Evolutionary conservation across 1,140 invertebrate genomes (phyloP).

Genomic region (Papilio aristodemus): DNA sequence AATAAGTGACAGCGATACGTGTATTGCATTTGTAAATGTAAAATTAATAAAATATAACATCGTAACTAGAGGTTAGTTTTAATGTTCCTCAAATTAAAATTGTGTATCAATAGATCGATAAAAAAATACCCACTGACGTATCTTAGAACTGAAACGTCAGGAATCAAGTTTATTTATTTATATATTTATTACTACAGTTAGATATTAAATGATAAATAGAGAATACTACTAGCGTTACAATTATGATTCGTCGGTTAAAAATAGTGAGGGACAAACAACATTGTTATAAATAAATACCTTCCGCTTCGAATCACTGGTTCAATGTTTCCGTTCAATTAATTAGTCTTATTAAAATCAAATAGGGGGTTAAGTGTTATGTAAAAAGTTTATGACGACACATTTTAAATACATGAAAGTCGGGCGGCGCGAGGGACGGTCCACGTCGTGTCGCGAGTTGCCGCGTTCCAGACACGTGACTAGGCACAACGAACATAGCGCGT

Average conservation of each 20-base stretch:
- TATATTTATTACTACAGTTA: constrained; percentile 55
- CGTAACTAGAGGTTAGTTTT: constrained; percentile 57
- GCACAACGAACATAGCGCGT: constrained; percentile 11
- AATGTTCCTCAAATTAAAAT: constrained; percentile 63
- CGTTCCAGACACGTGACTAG: constrained; percentile 38
- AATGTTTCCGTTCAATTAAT: constrained; percentile 57
- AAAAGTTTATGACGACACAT: constrained; percentile 37
- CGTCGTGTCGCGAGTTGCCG: neutral
- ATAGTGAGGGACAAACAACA: constrained; percentile 50
- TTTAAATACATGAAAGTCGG: constrained; percentile 31
- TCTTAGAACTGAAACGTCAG: constrained; percentile 70
- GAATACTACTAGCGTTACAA: constrained; percentile 52
- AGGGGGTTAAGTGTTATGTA: constrained; percentile 18
- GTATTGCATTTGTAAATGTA: constrained; percentile 42
- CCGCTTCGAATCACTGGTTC: constrained; percentile 45
- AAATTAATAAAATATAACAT: constrained; percentile 44
- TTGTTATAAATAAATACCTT: constrained; percentile 59
- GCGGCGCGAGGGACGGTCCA: neutral
- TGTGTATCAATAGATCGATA: constrained; percentile 70
- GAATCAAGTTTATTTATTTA: constrained; percentile 46
- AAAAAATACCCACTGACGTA: constrained; percentile 49
- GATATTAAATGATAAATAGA: constrained; percentile 59
- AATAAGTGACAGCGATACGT: constrained; percentile 60
- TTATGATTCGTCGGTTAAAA: constrained; percentile 66
- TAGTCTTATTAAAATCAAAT: constrained; percentile 35